Percentiles rank a stretch among this genome's conserved stretches.
Evolutionary conservation across 2,113 vertebrate species (phyloP).

Genomic region (Urocolius indicus): DNA sequence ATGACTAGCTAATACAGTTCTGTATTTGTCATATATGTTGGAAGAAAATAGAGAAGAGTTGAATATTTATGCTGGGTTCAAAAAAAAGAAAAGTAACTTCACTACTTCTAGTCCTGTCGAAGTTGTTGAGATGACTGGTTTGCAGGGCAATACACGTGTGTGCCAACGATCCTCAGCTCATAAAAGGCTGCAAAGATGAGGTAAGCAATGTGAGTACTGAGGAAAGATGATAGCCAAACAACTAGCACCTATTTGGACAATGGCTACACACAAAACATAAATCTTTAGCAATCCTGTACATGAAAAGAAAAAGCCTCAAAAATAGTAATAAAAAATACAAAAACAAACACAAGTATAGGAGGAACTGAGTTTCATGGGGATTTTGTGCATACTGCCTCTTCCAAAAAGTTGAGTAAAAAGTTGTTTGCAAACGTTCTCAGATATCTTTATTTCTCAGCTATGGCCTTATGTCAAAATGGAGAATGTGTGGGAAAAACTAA

Average conservation of each 20-base stretch:
- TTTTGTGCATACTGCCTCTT: not conserved
- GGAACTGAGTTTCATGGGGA: not conserved
- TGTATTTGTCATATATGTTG: not conserved
- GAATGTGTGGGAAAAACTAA: not conserved
- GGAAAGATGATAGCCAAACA: not conserved
- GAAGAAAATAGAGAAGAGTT: not conserved
- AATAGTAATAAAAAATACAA: no score
- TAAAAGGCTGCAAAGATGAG: not conserved
- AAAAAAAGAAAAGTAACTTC: not conserved
- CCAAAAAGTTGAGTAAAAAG: not conserved
- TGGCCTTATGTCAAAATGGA: not conserved
- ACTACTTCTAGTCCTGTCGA: not conserved
- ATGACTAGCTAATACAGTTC: not conserved
- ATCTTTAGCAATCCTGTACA: fast-evolving
- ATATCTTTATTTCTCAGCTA: not conserved
- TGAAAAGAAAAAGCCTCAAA: no score
- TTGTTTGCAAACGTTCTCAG: not conserved
- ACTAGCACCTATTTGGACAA: not conserved
- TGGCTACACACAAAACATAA: not conserved
- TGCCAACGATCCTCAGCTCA: not conserved
- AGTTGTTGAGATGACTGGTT: not conserved
- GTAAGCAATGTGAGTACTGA: not conserved
- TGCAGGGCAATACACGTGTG: not conserved
- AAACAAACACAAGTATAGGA: not conserved
- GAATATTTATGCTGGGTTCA: not conserved